A percentile compares a stretch with the other conserved stretches of the same genome.
phyloP scores from a whole-genome alignment of 2,797 vertebrate species.

The Poeciliopsis presidionis region DNA sequence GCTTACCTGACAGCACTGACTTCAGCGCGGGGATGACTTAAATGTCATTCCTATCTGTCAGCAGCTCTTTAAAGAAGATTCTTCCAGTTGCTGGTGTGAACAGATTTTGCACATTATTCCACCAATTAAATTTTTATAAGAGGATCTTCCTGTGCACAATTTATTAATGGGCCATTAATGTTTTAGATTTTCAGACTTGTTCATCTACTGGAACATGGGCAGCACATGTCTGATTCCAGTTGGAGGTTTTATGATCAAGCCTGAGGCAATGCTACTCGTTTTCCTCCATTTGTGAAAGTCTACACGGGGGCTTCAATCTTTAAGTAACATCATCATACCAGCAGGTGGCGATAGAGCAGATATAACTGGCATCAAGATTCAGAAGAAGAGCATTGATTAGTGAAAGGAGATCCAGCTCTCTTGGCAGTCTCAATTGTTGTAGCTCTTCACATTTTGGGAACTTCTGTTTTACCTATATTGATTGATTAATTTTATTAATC shows the following conservation, averaged over 20 bases:
- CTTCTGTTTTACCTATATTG: neutral
- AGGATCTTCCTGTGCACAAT: neutral
- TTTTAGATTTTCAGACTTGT: neutral
- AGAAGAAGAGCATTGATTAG: neutral
- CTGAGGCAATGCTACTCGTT: neutral
- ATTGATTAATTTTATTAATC: neutral
- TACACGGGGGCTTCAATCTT: neutral
- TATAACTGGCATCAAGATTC: neutral
- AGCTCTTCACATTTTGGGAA: no score
- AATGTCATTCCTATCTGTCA: neutral
- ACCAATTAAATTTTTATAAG: neutral
- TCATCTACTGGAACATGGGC: neutral
- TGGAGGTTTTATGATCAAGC: neutral
- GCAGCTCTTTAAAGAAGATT: neutral
- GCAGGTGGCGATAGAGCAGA: neutral
- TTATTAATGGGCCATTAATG: constrained; percentile 1
- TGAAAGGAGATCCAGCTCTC: neutral
- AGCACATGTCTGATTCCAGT: neutral
- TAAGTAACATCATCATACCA: neutral
- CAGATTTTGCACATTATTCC: neutral
- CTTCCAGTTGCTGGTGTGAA: neutral
- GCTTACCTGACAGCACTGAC: neutral
- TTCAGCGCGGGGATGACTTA: neutral
- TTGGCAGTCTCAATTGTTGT: neutral
- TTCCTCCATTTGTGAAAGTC: neutral